Evolutionary conservation across 2,888 invertebrate genomes (phyloP), one percentile per base, ranked within the genome.

Genomic region (Vesta saturnalis): DNA sequence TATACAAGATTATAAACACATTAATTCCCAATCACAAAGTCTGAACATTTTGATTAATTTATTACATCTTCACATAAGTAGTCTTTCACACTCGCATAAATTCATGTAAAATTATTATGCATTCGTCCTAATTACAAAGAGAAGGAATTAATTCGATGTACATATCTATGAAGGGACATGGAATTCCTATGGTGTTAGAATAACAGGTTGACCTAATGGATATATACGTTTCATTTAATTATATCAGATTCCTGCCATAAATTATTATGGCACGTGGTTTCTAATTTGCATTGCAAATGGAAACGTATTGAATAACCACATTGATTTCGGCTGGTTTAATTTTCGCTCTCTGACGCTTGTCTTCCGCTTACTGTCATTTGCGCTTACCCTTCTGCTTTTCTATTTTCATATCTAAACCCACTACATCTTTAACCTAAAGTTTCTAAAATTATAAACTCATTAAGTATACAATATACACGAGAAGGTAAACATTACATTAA

Each of bases 221-320:
- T 69, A 61, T 64, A 64, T 69, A 61, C 61, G 60, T 63, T 68
- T 65, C 61, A 35, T 65, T 69, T 69, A 69, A 69, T 69, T 64
- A 65, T 65, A 62, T 69, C 69, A 65, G 65, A 65, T 65, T 69
- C 62, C 58, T 54, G 59, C 61, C 56, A 58, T 65, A 69, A 68
- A 69, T 69, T 69, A 69, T 69, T 62, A 69, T 65, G 59, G 65
- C 69, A 62, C 65, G 69, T 65, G 65, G 69, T 69, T 65, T 61
- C 64, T 49, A 65, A 69, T 69, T 69, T 69, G 69, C 69, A 69
- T 49, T 69, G 64, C 65, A 69, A 69, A 69, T 65, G 64, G 60
- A 65, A 58, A 64, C 69, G 62, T 69, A 62, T 64, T 65, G 65
- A 69, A 65, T 65, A 65, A 65, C 65, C 62, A 65, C 64, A 65